Percentiles rank a stretch among this genome's conserved stretches.
Evolutionary conservation across 1,140 invertebrate species (phyloP).

Genomic region (Brachionus plicatilis): DNA sequence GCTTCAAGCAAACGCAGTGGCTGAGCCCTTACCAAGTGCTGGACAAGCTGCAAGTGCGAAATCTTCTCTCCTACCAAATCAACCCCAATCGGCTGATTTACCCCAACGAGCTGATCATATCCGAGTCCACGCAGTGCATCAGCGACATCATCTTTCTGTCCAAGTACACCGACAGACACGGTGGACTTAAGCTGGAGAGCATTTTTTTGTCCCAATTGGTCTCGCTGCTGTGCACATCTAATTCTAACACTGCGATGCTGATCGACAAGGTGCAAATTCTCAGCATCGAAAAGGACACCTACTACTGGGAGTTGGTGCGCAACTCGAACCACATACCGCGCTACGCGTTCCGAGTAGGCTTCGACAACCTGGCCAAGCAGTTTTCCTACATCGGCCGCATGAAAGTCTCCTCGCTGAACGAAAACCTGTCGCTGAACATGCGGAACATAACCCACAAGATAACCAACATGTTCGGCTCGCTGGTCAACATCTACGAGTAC

Average conservation of each 20-base stretch:
- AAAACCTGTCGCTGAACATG: not conserved
- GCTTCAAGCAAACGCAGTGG: not conserved
- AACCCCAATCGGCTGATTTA: not conserved
- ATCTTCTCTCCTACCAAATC: not conserved
- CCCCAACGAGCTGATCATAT: not conserved
- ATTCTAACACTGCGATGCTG: not conserved
- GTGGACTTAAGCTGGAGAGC: constrained; percentile 14
- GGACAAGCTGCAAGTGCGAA: not conserved
- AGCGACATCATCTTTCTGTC: not conserved
- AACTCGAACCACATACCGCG: not conserved
- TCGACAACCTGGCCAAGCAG: constrained; percentile 6
- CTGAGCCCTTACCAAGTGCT: constrained; percentile 6
- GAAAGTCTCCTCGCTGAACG: not conserved
- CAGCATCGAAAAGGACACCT: constrained; percentile 15
- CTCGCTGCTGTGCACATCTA: not conserved
- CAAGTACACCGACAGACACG: not conserved
- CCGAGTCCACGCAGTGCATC: not conserved
- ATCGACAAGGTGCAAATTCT: not conserved
- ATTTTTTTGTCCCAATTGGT: constrained; percentile 14
- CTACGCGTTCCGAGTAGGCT: constrained; percentile 5
- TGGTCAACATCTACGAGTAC: constrained; percentile 23
- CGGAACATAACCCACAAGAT: not conserved
- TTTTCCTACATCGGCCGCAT: constrained; percentile 35
- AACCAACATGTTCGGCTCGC: not conserved
- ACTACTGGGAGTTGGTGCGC: not conserved